Evolutionary conservation across 2,797 vertebrate genomes (phyloP).

Genomic region (Myotis planiceps): DNA sequence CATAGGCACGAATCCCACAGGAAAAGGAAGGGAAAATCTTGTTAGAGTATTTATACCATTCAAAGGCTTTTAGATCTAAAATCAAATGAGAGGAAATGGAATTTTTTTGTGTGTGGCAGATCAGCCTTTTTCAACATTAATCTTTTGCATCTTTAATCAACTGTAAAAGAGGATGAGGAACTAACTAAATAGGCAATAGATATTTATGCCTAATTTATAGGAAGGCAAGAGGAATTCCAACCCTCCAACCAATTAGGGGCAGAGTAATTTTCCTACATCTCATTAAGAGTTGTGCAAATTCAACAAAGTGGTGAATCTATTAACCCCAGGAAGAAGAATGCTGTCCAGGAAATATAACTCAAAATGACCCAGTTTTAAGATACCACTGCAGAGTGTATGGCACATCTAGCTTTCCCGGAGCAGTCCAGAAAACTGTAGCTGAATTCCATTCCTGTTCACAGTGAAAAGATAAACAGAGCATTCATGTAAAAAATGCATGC

Average conservation of each 20-base stretch:
- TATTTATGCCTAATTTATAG: neutral
- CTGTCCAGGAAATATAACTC: neutral
- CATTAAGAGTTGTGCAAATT: neutral
- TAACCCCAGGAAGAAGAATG: neutral
- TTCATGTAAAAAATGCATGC: neutral
- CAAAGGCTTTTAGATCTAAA: conserved; percentile 50
- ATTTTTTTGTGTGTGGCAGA: neutral
- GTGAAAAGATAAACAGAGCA: neutral
- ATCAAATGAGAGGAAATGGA: conserved; percentile 49
- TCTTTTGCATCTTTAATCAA: conserved; percentile 50
- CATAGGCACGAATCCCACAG: neutral
- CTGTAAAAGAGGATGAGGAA: neutral
- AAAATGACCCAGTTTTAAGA: neutral
- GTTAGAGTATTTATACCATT: conserved; percentile 36
- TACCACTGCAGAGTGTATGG: neutral
- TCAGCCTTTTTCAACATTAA: neutral
- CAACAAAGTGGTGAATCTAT: neutral
- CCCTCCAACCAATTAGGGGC: neutral
- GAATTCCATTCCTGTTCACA: neutral
- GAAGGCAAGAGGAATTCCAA: neutral
- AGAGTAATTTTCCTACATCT: neutral
- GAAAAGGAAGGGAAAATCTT: conserved; percentile 27
- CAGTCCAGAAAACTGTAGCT: neutral
- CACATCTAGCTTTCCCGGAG: neutral
- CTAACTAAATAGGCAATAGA: neutral